Conservation (phyloP, 2,113 vertebrate genomes). For the Perognathus longimembris region DNA sequence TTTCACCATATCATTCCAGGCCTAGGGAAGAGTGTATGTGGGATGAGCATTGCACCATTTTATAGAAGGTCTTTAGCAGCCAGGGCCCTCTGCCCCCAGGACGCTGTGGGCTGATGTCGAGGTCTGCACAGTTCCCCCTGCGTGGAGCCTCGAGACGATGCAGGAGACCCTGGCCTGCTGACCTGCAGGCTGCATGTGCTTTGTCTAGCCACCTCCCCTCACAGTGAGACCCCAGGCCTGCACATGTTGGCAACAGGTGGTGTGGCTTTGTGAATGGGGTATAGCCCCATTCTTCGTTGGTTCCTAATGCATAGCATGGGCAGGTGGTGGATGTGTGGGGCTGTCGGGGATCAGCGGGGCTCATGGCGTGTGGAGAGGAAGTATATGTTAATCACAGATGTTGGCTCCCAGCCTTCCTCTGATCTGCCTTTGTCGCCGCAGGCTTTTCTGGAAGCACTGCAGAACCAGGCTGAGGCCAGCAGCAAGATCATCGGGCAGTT, state of each 20-base stretch:
- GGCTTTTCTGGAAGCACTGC: slow-evolving; percentile 95
- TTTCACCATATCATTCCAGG: too few species aligned
- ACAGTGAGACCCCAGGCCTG: accelerated
- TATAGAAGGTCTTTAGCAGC: background rate
- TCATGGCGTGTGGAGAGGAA: background rate
- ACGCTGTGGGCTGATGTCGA: background rate
- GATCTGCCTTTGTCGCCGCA: slow-evolving; percentile 71
- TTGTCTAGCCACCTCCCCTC: background rate
- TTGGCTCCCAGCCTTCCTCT: background rate
- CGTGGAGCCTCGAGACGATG: too few species aligned
- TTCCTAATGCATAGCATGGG: too few species aligned
- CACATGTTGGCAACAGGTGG: background rate
- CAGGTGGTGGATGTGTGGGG: accelerated
- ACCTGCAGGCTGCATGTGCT: too few species aligned
- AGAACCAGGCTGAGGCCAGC: slow-evolving; percentile 93
- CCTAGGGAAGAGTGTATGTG: background rate
- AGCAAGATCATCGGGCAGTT: slow-evolving; percentile 98
- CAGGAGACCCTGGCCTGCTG: background rate
- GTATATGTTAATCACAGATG: accelerated
- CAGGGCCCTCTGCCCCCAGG: background rate
- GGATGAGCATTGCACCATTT: too few species aligned
- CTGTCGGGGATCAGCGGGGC: background rate
- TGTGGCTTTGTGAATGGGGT: background rate
- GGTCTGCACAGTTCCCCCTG: too few species aligned
- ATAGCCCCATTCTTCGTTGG: accelerated